Percentiles rank a stretch among this genome's conserved stretches.
phyloP scores from a whole-genome alignment of 2,113 vertebrate genomes.

The Menura novaehollandiae region DNA sequence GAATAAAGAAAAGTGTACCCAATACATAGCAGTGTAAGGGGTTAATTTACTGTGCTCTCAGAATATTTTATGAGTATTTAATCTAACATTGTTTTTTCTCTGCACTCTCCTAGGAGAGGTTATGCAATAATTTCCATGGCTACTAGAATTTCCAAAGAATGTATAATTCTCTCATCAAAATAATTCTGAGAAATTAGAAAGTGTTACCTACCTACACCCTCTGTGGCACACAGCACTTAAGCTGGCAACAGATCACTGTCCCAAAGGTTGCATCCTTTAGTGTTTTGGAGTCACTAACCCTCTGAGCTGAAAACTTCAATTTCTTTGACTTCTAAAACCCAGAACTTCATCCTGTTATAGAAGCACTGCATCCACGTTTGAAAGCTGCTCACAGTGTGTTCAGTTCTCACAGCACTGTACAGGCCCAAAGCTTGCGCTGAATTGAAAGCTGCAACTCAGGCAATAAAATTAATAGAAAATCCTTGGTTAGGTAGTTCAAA shows the following conservation, averaged over 20 bases:
- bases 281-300: background rate
- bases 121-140: background rate
- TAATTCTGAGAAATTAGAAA: background rate
- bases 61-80: background rate
- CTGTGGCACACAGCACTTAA: background rate
- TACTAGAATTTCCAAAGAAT: background rate
- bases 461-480: background rate
- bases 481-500: background rate
- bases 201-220: background rate
- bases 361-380: background rate
- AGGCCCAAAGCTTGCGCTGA: background rate
- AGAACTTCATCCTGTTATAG: background rate
- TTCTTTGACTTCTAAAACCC: background rate
- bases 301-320: background rate
- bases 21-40: background rate
- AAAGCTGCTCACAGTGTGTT: background rate
- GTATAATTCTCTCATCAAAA: background rate
- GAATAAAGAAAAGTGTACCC: background rate
- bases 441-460: background rate
- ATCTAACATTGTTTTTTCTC: background rate
- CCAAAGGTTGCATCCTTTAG: background rate
- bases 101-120: background rate
- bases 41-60: background rate
- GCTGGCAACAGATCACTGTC: background rate
- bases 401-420: background rate